These are phyloP conservation scores for Lanius collurio DNA, from an alignment of 2,113 vertebrate species.

Conservation along the genomic window DNA sequence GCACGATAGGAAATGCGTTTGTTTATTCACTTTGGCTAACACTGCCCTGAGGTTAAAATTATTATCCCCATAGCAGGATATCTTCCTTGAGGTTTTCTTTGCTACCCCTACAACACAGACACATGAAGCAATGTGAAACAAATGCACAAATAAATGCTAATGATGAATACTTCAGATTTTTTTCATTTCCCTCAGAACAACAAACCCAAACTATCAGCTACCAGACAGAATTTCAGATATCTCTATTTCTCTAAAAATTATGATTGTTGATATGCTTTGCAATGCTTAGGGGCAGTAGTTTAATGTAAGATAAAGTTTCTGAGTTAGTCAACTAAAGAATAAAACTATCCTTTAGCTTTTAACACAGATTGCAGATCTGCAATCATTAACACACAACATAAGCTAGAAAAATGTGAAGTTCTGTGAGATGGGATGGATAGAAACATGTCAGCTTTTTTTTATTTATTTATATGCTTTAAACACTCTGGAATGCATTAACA, in stretches of 20 bases:
- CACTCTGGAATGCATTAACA: background rate
- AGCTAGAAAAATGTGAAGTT: background rate
- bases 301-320: background rate
- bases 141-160: background rate
- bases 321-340: background rate
- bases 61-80: background rate
- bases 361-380: background rate
- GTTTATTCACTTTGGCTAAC: background rate
- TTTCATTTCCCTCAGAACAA: background rate
- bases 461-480: background rate
- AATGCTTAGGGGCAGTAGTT: background rate
- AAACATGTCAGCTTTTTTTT: background rate
- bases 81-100: background rate
- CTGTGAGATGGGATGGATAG: background rate
- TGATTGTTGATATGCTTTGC: background rate
- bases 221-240: background rate
- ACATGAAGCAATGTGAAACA: background rate
- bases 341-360: background rate
- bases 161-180: background rate
- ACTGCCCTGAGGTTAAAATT: background rate
- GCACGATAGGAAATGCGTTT: rapidly evolving
- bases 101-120: background rate
- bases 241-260: background rate
- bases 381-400: background rate
- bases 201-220: background rate